phyloP scores from a whole-genome alignment of 2,888 invertebrate genomes.

The Chrysodeixis includens region DNA sequence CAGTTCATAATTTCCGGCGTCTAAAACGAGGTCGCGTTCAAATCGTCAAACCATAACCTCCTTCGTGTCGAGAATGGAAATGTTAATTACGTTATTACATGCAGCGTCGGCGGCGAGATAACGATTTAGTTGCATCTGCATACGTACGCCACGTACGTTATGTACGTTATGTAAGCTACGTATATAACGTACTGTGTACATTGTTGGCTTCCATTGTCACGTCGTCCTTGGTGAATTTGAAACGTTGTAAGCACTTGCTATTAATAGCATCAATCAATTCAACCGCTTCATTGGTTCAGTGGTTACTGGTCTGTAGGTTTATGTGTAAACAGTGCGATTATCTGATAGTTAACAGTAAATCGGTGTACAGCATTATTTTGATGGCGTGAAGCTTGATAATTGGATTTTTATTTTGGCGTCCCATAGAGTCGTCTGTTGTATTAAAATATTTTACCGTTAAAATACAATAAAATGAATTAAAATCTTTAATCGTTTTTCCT shows the following conservation, averaged over 20 bases:
- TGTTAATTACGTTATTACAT: conserved; percentile 45
- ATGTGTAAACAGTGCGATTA: not conserved
- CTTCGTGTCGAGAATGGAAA: conserved; percentile 29
- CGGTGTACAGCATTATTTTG: not conserved
- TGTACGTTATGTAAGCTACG: too few species aligned
- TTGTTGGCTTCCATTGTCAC: conserved; percentile 23
- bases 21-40: conserved; percentile 28
- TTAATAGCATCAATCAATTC: conserved; percentile 13
- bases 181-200: conserved; percentile 10
- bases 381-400: too few species aligned
- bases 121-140: conserved; percentile 41
- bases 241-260: conserved; percentile 26
- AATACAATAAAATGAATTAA: too few species aligned
- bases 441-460: too few species aligned
- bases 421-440: too few species aligned
- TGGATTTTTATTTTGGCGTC: too few species aligned
- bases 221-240: conserved; percentile 28
- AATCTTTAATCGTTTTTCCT: too few species aligned
- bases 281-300: conserved; percentile 1
- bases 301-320: conserved; percentile 4
- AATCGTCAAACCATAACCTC: conserved; percentile 19
- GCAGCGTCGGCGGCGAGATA: conserved; percentile 30
- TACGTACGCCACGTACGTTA: not conserved
- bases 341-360: not conserved
- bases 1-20: conserved; percentile 38